Conservation (phyloP, 2,797 vertebrate genomes). For the Lagorchestes hirsutus region DNA sequence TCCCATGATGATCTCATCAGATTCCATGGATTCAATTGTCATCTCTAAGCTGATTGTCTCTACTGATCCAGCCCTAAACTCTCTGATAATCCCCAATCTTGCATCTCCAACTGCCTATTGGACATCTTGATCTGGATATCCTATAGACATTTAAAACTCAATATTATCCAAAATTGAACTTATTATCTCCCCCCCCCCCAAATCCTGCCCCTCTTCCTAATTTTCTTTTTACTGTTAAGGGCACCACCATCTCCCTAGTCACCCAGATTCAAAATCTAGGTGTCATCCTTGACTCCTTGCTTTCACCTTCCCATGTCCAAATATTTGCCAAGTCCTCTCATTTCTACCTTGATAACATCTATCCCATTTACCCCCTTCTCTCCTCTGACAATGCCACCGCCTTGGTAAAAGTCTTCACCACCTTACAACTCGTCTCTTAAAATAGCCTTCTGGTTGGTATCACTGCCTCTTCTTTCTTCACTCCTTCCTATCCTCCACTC, state of each 20-base stretch:
- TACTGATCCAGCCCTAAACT: neutral
- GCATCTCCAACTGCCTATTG: neutral
- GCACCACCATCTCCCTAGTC: neutral
- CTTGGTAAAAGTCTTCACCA: neutral
- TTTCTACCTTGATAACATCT: neutral
- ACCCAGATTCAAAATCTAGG: neutral
- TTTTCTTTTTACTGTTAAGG: neutral
- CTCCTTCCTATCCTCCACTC: neutral
- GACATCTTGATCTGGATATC: neutral
- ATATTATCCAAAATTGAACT: neutral
- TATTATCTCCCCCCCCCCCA: neutral
- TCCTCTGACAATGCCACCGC: neutral
- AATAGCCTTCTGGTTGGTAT: neutral
- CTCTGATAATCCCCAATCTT: neutral
- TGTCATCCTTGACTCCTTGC: neutral
- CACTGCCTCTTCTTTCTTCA: neutral
- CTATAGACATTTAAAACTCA: neutral
- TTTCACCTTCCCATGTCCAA: neutral
- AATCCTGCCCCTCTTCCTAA: neutral
- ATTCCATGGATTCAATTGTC: neutral
- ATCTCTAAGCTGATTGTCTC: neutral
- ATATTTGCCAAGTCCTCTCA: neutral
- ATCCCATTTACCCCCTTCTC: neutral
- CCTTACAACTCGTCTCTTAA: neutral
- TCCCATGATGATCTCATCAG: neutral